These are phyloP conservation scores for Stegophylla sp. DNA, from an alignment of 2,888 invertebrate species.

Conservation along the genomic window DNA sequence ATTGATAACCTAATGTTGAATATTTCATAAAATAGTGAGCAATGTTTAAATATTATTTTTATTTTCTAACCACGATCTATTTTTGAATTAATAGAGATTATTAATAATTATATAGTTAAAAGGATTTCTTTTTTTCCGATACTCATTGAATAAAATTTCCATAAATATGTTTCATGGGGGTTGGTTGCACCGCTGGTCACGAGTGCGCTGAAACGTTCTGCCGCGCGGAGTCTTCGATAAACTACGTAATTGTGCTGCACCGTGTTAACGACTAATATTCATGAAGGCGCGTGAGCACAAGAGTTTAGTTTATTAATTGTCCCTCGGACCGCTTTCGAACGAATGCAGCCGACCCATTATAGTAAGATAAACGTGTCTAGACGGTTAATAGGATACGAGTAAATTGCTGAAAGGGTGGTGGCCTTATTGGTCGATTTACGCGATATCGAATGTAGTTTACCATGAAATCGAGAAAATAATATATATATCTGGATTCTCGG, in stretches of 20 bases:
- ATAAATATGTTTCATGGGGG: background rate
- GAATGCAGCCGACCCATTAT: slow-evolving; percentile 18
- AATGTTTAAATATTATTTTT: too few species aligned
- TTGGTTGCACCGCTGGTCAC: too few species aligned
- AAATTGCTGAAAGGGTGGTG: background rate
- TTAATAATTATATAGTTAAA: too few species aligned
- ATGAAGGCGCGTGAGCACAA: background rate
- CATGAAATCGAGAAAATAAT: too few species aligned
- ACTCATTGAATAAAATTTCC: slow-evolving; percentile 3
- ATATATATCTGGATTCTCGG: too few species aligned
- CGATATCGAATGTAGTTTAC: background rate
- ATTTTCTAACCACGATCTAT: too few species aligned
- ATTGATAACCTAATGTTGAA: too few species aligned
- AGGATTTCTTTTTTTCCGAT: too few species aligned
- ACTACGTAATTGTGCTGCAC: slow-evolving; percentile 9
- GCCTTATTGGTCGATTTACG: slow-evolving; percentile 12
- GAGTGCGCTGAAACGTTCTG: background rate
- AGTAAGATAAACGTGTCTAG: slow-evolving; percentile 20
- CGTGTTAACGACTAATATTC: slow-evolving; percentile 7
- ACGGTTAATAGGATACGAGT: background rate
- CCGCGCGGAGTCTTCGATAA: slow-evolving; percentile 1
- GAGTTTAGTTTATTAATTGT: slow-evolving; percentile 18
- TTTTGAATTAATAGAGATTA: too few species aligned
- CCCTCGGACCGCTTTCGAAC: slow-evolving; percentile 17
- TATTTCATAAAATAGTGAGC: too few species aligned